phyloP scores from a whole-genome alignment of 2,797 vertebrate species.

The Melopsittacus undulatus region DNA sequence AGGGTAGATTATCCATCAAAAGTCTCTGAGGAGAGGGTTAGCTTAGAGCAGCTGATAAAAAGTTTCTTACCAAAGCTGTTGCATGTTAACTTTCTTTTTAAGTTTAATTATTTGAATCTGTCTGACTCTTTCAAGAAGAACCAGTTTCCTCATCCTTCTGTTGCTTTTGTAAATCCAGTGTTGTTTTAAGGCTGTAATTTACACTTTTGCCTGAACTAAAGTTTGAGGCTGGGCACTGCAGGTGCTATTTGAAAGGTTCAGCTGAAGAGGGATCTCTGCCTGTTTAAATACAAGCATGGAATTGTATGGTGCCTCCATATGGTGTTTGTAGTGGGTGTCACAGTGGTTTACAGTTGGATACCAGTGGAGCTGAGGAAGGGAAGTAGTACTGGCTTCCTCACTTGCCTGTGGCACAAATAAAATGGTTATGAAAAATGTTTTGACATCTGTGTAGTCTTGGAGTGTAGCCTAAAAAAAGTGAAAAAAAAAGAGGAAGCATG shows the following conservation, averaged over 20 bases:
- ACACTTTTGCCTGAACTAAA: not conserved
- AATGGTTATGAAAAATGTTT: not conserved
- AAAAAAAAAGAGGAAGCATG: not conserved
- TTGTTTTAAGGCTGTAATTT: not conserved
- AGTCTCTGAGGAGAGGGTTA: not conserved
- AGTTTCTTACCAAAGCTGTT: not conserved
- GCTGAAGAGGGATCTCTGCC: not conserved
- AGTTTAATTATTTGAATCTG: not conserved
- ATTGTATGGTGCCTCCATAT: rapidly evolving
- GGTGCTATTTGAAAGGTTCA: not conserved
- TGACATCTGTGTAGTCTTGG: not conserved
- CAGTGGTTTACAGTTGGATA: not conserved
- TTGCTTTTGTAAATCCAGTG: not conserved
- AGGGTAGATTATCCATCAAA: not conserved
- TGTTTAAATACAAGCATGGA: not conserved
- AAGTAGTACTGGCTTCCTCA: not conserved
- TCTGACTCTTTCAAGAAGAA: not conserved
- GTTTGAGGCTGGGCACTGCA: not conserved
- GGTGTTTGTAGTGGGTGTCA: not conserved
- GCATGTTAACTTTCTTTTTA: not conserved
- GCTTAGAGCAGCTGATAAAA: not conserved
- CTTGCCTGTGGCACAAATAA: not conserved
- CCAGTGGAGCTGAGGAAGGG: not conserved
- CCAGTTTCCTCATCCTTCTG: not conserved
- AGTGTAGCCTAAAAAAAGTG: not conserved